These are phyloP conservation scores for Clamator glandarius DNA, from an alignment of 2,797 vertebrate genomes.

Conservation along the genomic window DNA sequence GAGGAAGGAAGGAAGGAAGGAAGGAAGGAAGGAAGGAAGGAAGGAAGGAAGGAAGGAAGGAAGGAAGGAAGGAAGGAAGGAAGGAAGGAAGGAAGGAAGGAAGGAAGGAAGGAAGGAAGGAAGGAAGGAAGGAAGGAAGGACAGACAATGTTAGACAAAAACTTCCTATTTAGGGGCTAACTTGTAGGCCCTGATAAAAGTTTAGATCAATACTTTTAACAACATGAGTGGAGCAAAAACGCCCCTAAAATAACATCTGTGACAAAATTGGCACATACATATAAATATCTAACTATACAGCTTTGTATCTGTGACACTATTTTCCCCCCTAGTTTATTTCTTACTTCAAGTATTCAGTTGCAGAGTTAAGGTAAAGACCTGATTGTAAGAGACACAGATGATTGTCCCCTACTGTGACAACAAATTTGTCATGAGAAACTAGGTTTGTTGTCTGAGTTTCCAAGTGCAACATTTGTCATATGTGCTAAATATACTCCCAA, in stretches of 20 bases:
- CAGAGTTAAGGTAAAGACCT: conserved; percentile 87
- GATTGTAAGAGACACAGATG: conserved; percentile 84
- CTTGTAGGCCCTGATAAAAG: conserved; percentile 60
- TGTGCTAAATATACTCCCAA: conserved; percentile 75
- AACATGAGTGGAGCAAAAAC: conserved; percentile 73
- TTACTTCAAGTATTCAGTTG: conserved; percentile 97
- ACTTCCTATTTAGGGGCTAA: conserved; percentile 66
- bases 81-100: conserved; percentile 1
- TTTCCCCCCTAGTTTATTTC: conserved; percentile 80
- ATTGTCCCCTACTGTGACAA: conserved; percentile 77
- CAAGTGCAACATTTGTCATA: conserved; percentile 78
- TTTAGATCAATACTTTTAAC: conserved; percentile 66
- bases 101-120: not conserved
- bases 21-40: not conserved
- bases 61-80: not conserved
- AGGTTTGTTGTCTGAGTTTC: conserved; percentile 76
- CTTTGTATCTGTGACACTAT: conserved; percentile 78
- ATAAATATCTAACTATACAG: conserved; percentile 86
- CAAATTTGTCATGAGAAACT: conserved; percentile 75
- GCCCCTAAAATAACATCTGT: conserved; percentile 78
- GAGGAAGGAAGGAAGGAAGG: not conserved
- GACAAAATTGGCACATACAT: conserved; percentile 93
- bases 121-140: not conserved
- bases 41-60: conserved; percentile 2
- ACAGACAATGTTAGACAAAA: conserved; percentile 49